Conservation (phyloP, 30 jellyfish, hydroid and myxozoan genomes). For the Aurelia aurita complex sp. Pacific region DNA sequence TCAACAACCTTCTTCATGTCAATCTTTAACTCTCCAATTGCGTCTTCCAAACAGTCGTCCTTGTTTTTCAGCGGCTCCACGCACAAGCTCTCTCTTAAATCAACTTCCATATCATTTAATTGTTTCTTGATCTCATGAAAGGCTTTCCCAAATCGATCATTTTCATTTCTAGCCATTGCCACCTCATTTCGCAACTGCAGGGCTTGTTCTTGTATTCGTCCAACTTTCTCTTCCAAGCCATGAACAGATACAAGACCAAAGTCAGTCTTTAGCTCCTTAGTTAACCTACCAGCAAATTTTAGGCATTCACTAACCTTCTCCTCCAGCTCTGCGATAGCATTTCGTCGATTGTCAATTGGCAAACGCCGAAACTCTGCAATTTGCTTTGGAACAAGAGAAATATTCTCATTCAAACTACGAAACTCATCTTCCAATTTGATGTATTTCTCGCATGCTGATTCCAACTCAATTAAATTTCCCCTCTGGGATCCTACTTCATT, state of each 20-base stretch:
- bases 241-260: conserved; percentile 1
- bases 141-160: conserved; percentile 22
- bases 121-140: conserved; percentile 7
- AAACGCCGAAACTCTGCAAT: neutral
- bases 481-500: neutral
- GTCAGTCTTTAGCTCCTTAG: neutral
- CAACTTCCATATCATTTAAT: neutral
- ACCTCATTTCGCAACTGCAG: conserved; percentile 10
- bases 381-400: neutral
- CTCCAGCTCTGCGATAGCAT: neutral
- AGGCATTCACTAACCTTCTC: neutral
- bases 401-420: neutral
- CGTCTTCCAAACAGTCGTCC: neutral
- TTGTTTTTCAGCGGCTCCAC: neutral
- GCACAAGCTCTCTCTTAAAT: neutral
- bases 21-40: neutral
- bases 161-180: conserved; percentile 16
- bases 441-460: neutral
- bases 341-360: conserved; percentile 3
- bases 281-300: neutral
- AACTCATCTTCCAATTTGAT: neutral
- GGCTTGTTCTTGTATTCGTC: neutral
- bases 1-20: neutral
- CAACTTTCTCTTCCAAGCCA: conserved; percentile 7
- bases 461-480: too few relatives aligned